Evolutionary conservation across 2,888 invertebrate species (phyloP), one percentile per base, ranked within the genome.

Genomic region (Dendrolimus pini): DNA sequence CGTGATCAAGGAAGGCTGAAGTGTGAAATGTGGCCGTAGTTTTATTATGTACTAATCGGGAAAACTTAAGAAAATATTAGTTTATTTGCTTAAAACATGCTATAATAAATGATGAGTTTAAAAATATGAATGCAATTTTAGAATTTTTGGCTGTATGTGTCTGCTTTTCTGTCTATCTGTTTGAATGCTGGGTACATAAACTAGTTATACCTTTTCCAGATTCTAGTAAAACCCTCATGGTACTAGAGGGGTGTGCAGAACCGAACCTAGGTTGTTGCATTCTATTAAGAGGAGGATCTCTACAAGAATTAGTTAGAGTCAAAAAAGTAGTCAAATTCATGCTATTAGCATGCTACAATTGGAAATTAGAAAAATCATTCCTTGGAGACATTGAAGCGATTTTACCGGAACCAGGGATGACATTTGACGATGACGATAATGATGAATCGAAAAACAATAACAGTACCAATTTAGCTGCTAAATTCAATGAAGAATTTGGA

Each of bases 321-420:
- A 98, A 99, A 79, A 94, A 93, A 69, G 95, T 98, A 0, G 93
- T 95, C 0, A 94, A 94, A 55, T 95, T 96, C 74, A 93, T 98
- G 92, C 92, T 97, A 0, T 95, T 96, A 61, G 94, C 96, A 0
- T 93, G 95, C 52, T 99, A 99, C 80, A 98, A 98, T 70, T 97
- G 97, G 94, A 93, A 96, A 56, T 87, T 99, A 54, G 99, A 99
- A 82, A 95, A 96, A 71, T 96, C 98, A 0, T 98, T 97, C 80
- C 93, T 98, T 85, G 97, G 97, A 62, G 96, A 97, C 77, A 97
- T 96, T 69, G 97, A 86, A 65, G 91, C 90, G 0, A 69, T 80
- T 0, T 57, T 91, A n/a, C 91, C 91, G 0, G 86, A 89, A 68
- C 78, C 88, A 0, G 89, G 88, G 1, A 80, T 79, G 76, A 81